Conservation (phyloP, 2,797 vertebrate genomes). For the Petrocephalus sullivani region DNA sequence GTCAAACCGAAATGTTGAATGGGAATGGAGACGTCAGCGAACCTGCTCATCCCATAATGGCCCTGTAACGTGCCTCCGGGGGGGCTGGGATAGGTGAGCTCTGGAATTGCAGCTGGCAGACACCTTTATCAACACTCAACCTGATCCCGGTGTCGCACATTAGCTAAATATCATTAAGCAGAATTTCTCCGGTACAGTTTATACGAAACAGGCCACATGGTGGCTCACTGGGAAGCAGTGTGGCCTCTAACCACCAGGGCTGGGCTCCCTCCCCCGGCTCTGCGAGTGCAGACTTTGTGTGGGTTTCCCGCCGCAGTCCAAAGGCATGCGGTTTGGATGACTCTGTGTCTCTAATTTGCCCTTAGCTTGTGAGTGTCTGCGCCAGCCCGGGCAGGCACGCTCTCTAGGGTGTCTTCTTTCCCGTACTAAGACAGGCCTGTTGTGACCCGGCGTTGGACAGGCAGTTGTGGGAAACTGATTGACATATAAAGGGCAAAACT, state of each 20-base stretch:
- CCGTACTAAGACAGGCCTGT: neutral
- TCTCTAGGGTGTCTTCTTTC: neutral
- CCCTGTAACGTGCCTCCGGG: neutral
- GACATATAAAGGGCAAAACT: neutral
- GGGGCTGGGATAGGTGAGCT: neutral
- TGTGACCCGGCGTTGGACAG: neutral
- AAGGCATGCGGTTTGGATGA: neutral
- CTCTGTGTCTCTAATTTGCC: neutral
- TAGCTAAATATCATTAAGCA: neutral
- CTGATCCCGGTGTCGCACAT: neutral
- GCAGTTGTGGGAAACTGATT: neutral
- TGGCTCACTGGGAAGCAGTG: neutral
- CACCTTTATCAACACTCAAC: neutral
- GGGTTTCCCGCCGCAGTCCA: neutral
- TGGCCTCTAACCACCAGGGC: neutral
- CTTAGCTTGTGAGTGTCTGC: neutral
- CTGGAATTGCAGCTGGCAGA: neutral
- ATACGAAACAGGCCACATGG: neutral
- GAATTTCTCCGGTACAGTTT: neutral
- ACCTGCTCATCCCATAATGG: neutral
- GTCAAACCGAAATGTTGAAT: neutral
- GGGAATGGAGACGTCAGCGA: neutral
- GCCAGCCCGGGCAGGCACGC: neutral
- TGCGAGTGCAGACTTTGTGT: neutral
- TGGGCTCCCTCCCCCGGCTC: neutral